phyloP scores from a whole-genome alignment of 2,888 invertebrate species.

The Trissoscelio sp. region DNA sequence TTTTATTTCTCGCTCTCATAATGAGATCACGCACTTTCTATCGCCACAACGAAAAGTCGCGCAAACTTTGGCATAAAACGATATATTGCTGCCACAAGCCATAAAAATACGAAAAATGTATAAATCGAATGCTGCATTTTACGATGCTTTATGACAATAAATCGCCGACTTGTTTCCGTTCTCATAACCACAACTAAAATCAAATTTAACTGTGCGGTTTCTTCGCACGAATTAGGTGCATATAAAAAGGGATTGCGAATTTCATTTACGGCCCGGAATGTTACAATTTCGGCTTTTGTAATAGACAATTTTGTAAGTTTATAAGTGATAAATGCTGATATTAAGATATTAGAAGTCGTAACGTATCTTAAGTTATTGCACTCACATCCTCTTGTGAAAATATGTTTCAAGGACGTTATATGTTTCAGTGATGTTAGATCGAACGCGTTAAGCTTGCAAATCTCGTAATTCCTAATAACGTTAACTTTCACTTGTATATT shows the following conservation, averaged over 20 bases:
- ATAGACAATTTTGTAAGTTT: conserved; percentile 14
- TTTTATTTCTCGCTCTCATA: conserved; percentile 33
- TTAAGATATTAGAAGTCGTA: conserved; percentile 10
- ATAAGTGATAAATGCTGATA: not conserved
- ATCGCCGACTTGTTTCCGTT: not conserved
- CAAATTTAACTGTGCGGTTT: not conserved
- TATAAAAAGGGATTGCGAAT: not conserved
- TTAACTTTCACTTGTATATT: conserved; percentile 40
- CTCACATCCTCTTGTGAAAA: conserved; percentile 47
- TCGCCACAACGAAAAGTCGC: conserved; percentile 8
- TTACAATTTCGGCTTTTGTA: conserved; percentile 8
- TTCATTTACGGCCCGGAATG: not conserved
- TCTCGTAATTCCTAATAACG: conserved; percentile 32
- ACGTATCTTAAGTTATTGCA: conserved; percentile 29
- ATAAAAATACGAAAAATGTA: conserved; percentile 17
- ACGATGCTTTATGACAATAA: conserved; percentile 6
- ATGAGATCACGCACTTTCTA: conserved; percentile 53
- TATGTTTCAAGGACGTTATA: conserved; percentile 40
- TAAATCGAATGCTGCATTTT: conserved; percentile 10
- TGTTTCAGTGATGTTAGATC: conserved; percentile 26
- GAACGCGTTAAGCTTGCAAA: conserved; percentile 15
- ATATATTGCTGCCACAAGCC: conserved; percentile 6
- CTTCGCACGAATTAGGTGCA: not conserved
- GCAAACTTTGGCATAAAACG: conserved; percentile 2
- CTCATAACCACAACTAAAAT: not conserved